phyloP scores from a whole-genome alignment of 2,888 invertebrate species.

The Mactromeris polynyma region DNA sequence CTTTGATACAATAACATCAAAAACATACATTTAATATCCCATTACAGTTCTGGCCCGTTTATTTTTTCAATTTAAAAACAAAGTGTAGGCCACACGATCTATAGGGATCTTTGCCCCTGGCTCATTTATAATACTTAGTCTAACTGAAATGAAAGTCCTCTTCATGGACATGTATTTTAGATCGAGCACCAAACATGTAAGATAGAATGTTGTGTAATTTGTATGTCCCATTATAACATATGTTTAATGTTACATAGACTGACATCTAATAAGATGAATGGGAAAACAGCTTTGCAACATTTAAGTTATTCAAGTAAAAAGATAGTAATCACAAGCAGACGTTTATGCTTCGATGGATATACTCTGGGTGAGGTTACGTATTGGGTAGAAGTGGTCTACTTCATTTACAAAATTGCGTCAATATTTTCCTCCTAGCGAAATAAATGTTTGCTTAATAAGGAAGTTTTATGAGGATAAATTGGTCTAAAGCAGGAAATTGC shows the following conservation, averaged over 20 bases:
- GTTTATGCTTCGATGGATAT: background rate
- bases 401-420: background rate
- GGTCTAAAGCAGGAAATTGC: background rate
- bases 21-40: too few relatives aligned
- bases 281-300: background rate
- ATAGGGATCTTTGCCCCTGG: too few relatives aligned
- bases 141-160: too few relatives aligned
- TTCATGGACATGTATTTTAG: background rate
- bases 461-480: background rate
- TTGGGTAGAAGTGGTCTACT: background rate
- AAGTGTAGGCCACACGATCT: too few relatives aligned
- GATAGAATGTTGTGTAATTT: background rate
- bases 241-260: background rate
- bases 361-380: background rate
- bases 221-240: background rate
- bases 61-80: too few relatives aligned
- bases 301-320: slow-evolving; percentile 7
- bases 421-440: background rate
- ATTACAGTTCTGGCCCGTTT: too few relatives aligned
- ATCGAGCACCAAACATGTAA: background rate
- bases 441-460: background rate
- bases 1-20: too few relatives aligned
- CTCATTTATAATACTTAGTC: too few relatives aligned
- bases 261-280: background rate
- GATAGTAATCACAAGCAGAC: background rate